Percentiles rank a stretch among this genome's conserved stretches.
These are phyloP conservation scores for Melanogrammus aeglefinus DNA, from an alignment of 2,797 vertebrate genomes.

Conservation along the genomic window DNA sequence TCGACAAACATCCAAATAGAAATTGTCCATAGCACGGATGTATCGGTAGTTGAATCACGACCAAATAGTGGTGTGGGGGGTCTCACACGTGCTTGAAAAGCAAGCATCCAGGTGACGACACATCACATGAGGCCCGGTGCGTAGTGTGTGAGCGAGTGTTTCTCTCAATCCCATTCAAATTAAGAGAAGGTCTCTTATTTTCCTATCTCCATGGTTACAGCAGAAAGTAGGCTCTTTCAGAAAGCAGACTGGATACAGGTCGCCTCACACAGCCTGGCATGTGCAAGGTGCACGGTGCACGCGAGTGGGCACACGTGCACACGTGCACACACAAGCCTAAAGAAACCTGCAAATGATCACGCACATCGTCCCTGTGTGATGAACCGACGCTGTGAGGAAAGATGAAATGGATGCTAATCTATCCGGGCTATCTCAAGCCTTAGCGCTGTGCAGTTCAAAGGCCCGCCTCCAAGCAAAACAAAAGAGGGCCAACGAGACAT, in stretches of 20 bases:
- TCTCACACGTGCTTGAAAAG: constrained; percentile 36
- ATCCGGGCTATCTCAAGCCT: constrained; percentile 18
- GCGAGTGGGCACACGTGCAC: constrained; percentile 24
- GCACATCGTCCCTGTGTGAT: constrained; percentile 21
- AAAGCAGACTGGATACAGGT: constrained; percentile 58
- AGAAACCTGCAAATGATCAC: not conserved
- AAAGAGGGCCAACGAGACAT: not conserved
- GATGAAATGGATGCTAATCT: constrained; percentile 32
- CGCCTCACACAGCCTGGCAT: constrained; percentile 45
- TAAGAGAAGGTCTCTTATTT: constrained; percentile 56
- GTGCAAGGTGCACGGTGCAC: constrained; percentile 19
- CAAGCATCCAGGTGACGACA: constrained; percentile 46
- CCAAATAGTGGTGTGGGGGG: not conserved
- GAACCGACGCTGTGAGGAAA: constrained; percentile 14
- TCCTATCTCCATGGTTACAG: constrained; percentile 68
- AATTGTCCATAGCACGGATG: not conserved
- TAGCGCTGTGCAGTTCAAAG: not conserved
- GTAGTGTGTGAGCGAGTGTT: constrained; percentile 30
- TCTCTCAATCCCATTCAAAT: constrained; percentile 18
- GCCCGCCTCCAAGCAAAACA: not conserved
- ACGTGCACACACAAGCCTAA: constrained; percentile 17
- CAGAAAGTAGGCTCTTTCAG: constrained; percentile 47
- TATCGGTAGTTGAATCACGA: not conserved
- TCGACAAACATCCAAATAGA: not conserved
- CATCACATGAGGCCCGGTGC: constrained; percentile 44